phyloP scores from a whole-genome alignment of 2,888 invertebrate genomes.

The Drosophila seclusa region DNA sequence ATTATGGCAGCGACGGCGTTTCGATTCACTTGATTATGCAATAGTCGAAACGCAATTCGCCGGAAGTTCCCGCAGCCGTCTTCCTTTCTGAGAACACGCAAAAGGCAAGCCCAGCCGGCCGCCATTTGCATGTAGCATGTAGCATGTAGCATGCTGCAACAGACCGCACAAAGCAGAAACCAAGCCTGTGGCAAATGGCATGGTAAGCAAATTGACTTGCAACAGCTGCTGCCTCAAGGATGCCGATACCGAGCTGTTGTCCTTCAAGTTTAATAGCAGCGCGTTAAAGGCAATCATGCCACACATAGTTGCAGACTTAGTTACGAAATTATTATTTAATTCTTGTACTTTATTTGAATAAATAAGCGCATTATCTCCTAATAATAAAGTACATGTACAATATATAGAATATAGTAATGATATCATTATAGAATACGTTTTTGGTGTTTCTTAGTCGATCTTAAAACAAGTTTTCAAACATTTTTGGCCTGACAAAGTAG shows the following conservation, averaged over 20 bases:
- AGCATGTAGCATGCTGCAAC: slow-evolving; percentile 37
- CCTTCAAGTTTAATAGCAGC: slow-evolving; percentile 32
- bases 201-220: slow-evolving; percentile 51
- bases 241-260: neutral
- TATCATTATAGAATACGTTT: neutral
- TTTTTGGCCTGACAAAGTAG: slow-evolving; percentile 11
- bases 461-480: neutral
- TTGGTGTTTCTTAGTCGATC: neutral
- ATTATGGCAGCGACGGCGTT: slow-evolving; percentile 19
- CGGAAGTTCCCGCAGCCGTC: slow-evolving; percentile 27
- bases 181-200: slow-evolving; percentile 31
- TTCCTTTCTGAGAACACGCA: slow-evolving; percentile 23
- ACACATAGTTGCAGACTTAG: neutral
- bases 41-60: slow-evolving; percentile 20
- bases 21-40: slow-evolving; percentile 26
- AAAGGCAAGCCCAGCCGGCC: slow-evolving; percentile 23
- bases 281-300: slow-evolving; percentile 3
- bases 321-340: neutral
- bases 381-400: neutral
- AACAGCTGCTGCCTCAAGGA: slow-evolving; percentile 27
- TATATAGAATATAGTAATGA: neutral
- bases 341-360: neutral
- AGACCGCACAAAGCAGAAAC: slow-evolving; percentile 48
- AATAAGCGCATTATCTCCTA: neutral
- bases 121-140: slow-evolving; percentile 68